Evolutionary conservation across 2,113 vertebrate species (phyloP).

Genomic region (Lonchura striata): DNA sequence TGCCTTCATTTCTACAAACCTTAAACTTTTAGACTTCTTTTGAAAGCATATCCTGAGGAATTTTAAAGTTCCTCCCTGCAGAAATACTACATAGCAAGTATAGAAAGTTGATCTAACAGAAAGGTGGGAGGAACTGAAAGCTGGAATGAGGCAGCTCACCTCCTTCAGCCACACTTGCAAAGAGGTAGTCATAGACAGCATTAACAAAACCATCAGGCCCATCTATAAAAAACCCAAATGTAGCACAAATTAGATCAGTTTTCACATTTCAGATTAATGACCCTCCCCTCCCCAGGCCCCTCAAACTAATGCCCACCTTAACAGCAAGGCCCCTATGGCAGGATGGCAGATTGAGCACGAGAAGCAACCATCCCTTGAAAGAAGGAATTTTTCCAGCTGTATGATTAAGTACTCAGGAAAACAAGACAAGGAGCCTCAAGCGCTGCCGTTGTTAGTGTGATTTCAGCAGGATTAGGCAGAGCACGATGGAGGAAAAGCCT

Average conservation of each 20-base stretch:
- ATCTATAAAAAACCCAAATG: not conserved
- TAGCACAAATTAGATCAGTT: not conserved
- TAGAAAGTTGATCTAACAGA: not conserved
- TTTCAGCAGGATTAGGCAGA: slow-evolving; percentile 52
- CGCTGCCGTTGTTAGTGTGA: not conserved
- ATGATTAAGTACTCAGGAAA: not conserved
- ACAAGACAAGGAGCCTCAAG: not conserved
- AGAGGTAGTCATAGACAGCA: not conserved
- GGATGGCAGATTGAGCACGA: accelerated
- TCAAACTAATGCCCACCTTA: not conserved
- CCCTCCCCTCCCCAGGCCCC: too few relatives aligned
- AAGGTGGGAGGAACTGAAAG: not conserved
- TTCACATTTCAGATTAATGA: not conserved
- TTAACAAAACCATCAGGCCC: not conserved
- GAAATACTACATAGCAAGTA: not conserved
- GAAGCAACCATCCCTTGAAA: not conserved
- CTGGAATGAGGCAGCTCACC: not conserved
- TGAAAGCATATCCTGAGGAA: not conserved
- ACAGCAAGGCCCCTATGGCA: not conserved
- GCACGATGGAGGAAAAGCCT: slow-evolving; percentile 32
- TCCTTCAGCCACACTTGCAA: not conserved
- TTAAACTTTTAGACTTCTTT: not conserved
- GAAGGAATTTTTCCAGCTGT: not conserved
- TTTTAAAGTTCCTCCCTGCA: not conserved
- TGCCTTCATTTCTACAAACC: not conserved